phyloP scores from a whole-genome alignment of 2,888 invertebrate genomes.

The Tetrapedia diversipes region DNA sequence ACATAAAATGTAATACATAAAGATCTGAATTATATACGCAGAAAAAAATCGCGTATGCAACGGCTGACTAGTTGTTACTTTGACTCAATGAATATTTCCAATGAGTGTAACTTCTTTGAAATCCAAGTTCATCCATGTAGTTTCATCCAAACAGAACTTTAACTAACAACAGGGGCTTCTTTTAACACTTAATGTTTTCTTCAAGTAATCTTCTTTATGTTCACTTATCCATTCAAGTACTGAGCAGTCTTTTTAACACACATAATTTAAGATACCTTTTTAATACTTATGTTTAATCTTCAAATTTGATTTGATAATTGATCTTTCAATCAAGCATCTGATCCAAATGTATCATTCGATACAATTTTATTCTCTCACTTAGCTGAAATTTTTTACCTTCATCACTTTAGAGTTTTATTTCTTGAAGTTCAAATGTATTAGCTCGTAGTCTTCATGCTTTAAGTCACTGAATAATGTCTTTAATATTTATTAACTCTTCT shows the following conservation, averaged over 20 bases:
- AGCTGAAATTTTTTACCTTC: neutral
- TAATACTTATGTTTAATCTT: neutral
- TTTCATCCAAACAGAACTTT: neutral
- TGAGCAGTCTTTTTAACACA: neutral
- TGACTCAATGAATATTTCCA: neutral
- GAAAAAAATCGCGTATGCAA: neutral
- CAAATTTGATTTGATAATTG: neutral
- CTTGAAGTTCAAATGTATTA: neutral
- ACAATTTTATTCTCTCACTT: neutral
- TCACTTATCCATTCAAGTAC: conserved; percentile 9
- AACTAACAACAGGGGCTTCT: neutral
- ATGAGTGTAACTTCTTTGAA: neutral
- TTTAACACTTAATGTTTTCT: neutral
- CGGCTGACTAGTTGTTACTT: conserved; percentile 24
- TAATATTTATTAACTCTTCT: conserved; percentile 9
- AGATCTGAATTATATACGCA: too few species aligned
- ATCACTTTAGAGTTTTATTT: conserved; percentile 1
- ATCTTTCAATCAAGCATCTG: neutral
- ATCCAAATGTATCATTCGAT: neutral
- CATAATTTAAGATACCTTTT: neutral
- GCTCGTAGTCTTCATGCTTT: conserved; percentile 7
- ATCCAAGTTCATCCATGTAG: neutral
- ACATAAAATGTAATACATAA: conserved; percentile 12
- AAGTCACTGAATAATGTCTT: conserved; percentile 1
- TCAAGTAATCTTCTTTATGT: conserved; percentile 2